phyloP scores from a whole-genome alignment of 2,113 vertebrate genomes.

The Thryonomys swinderianus region DNA sequence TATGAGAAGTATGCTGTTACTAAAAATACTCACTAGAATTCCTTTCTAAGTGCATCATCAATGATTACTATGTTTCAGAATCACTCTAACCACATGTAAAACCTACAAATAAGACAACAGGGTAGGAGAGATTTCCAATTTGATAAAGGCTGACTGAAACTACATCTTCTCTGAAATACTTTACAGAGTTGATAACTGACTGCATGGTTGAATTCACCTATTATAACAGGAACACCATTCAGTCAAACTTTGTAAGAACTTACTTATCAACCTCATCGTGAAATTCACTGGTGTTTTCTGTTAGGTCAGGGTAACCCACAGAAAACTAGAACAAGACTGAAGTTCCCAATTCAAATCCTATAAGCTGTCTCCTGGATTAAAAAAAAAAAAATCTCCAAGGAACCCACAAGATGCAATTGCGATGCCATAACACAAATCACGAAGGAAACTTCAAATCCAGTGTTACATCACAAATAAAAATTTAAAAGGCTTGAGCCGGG shows the following conservation, averaged over 20 bases:
- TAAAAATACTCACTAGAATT: conserved; percentile 56
- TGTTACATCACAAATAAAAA: neutral
- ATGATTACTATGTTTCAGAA: neutral
- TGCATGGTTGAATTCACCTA: neutral
- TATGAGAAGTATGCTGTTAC: conserved; percentile 40
- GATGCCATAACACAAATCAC: neutral
- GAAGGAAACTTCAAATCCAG: neutral
- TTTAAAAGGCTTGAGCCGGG: neutral
- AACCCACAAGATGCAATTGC: neutral
- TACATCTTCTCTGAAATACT: neutral
- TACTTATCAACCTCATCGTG: neutral
- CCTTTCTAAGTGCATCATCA: conserved; percentile 8
- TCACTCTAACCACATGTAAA: neutral
- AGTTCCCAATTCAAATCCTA: conserved; percentile 6
- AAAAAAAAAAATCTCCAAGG: neutral
- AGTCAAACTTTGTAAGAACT: neutral
- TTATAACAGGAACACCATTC: neutral
- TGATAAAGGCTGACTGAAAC: neutral
- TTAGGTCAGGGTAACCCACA: neutral
- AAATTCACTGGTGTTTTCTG: neutral
- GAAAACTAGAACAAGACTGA: conserved; percentile 16
- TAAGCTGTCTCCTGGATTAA: neutral
- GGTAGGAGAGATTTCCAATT: neutral
- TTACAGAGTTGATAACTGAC: accelerated
- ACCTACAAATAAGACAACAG: neutral